These are phyloP conservation scores for Acrocephalus kingi DNA, from an alignment of 2,113 vertebrate genomes.

Conservation along the genomic window DNA sequence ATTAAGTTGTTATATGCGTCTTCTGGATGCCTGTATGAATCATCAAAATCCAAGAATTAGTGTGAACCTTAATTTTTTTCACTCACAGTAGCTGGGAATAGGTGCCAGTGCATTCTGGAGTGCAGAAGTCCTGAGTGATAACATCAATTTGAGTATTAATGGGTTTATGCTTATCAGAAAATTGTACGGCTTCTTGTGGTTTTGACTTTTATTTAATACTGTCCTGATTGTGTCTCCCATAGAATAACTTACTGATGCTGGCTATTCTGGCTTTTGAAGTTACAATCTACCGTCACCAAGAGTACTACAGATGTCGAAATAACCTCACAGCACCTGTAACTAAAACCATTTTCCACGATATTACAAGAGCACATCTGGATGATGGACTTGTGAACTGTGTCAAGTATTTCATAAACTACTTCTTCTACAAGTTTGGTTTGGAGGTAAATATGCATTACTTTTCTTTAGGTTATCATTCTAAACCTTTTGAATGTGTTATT, in stretches of 20 bases:
- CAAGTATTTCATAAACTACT: conserved; percentile 98
- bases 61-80: background rate
- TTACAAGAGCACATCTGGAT: conserved; percentile 93
- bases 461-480: background rate
- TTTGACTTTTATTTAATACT: background rate
- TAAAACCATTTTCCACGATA: conserved; percentile 92
- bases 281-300: conserved; percentile 94
- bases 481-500: background rate
- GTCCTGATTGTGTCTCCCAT: background rate
- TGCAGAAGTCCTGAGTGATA: background rate
- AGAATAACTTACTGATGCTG: conserved; percentile 95
- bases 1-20: background rate
- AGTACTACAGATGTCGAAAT: conserved; percentile 90
- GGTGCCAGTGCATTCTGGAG: background rate
- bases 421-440: conserved; percentile 98
- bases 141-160: background rate
- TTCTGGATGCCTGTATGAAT: background rate
- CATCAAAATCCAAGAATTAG: background rate
- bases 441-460: conserved; percentile 78
- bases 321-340: conserved; percentile 87
- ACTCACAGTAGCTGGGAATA: background rate
- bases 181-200: background rate
- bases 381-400: conserved; percentile 88
- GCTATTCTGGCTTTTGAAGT: conserved; percentile 94
- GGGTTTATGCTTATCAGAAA: background rate